A percentile compares a stretch with the other conserved stretches of the same genome.
Evolutionary conservation across 2,113 vertebrate species (phyloP).

Genomic region (Perca fluviatilis): DNA sequence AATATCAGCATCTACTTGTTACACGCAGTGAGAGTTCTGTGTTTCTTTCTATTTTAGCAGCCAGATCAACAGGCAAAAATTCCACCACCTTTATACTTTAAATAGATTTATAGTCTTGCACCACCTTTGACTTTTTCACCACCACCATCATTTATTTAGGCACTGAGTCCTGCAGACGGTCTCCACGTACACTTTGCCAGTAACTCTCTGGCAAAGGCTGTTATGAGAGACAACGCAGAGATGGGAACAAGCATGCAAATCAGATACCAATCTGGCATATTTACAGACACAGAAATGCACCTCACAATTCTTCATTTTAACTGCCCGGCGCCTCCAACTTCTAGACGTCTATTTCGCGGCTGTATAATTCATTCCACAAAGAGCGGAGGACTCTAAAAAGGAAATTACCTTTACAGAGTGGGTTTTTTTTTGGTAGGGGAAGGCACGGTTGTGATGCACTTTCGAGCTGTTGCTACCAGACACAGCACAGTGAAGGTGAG

Average conservation of each 20-base stretch:
- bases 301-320: constrained; percentile 71
- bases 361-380: constrained; percentile 50
- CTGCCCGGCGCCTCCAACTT: constrained; percentile 43
- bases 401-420: constrained; percentile 6
- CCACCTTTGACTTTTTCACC: constrained; percentile 4
- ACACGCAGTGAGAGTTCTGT: neutral
- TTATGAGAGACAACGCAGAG: constrained; percentile 53
- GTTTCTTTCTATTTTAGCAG: neutral
- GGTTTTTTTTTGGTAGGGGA: constrained; percentile 12
- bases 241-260: constrained; percentile 71
- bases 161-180: neutral
- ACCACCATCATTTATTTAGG: constrained; percentile 19
- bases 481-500: constrained; percentile 1
- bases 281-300: constrained; percentile 71
- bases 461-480: constrained; percentile 29
- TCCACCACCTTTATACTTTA: neutral
- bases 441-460: constrained; percentile 31
- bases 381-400: constrained; percentile 1
- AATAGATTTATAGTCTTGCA: constrained; percentile 1
- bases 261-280: constrained; percentile 64
- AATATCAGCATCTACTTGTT: neutral
- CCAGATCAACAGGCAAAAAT: neutral
- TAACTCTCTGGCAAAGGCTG: constrained; percentile 21
- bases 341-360: constrained; percentile 29
- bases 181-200: neutral